Conservation (phyloP, 1,140 invertebrate species). For the Ceratina calcarata region DNA sequence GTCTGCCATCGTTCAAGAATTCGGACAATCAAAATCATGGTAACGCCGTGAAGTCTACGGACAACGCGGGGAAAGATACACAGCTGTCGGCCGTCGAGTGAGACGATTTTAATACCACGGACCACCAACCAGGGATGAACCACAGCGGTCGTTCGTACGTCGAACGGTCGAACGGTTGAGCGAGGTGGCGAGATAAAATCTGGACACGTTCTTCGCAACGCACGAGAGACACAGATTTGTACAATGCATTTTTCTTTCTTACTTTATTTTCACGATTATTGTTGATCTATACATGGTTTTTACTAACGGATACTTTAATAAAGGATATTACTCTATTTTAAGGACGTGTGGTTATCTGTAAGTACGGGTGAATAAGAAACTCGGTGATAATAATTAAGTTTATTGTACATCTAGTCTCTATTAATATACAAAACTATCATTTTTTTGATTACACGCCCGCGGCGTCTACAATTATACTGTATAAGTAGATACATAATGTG, state of each 20-base stretch:
- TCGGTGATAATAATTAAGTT: constrained; percentile 71
- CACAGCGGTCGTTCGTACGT: constrained; percentile 22
- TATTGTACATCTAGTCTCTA: constrained; percentile 76
- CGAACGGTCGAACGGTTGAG: constrained; percentile 12
- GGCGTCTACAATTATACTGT: constrained; percentile 57
- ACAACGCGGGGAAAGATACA: constrained; percentile 53
- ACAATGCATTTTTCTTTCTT: constrained; percentile 27
- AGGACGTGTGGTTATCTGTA: not conserved
- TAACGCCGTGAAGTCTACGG: constrained; percentile 32
- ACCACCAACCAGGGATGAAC: constrained; percentile 31
- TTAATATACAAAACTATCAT: constrained; percentile 80
- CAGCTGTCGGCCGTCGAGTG: constrained; percentile 43
- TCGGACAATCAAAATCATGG: constrained; percentile 57
- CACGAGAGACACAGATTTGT: constrained; percentile 8
- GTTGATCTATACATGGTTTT: constrained; percentile 48
- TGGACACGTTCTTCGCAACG: not conserved
- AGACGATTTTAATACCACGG: too few relatives aligned
- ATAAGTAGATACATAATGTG: constrained; percentile 56
- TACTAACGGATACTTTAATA: constrained; percentile 55
- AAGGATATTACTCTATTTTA: constrained; percentile 45
- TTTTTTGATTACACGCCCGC: constrained; percentile 76
- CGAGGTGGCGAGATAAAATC: not conserved
- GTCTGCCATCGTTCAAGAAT: constrained; percentile 50
- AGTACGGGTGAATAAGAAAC: not conserved
- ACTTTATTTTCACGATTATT: constrained; percentile 41